Conservation (phyloP, 2,797 vertebrate species). For the Prionace glauca region DNA sequence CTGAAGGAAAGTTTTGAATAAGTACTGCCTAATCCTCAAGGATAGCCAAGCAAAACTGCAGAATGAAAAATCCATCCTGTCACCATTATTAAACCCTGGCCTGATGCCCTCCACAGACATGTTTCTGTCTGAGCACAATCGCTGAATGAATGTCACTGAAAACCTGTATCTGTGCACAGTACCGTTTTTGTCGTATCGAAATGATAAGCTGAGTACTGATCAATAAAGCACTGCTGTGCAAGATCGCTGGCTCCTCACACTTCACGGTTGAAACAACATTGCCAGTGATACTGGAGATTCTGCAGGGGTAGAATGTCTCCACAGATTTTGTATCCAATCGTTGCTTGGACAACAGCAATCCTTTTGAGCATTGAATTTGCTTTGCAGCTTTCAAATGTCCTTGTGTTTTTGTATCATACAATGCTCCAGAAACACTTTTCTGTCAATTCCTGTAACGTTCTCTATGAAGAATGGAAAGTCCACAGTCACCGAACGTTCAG, state of each 20-base stretch:
- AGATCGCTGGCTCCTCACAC: background rate
- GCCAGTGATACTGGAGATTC: background rate
- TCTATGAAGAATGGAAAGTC: background rate
- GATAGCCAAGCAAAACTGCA: background rate
- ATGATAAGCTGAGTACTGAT: background rate
- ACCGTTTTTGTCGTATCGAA: background rate
- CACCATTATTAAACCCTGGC: background rate
- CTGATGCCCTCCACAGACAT: background rate
- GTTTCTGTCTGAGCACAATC: background rate
- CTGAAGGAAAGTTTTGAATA: background rate
- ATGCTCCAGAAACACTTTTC: background rate
- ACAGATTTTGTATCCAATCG: background rate
- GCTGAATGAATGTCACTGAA: conserved; percentile 8
- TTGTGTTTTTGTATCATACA: background rate
- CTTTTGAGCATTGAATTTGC: background rate
- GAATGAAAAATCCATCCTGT: background rate
- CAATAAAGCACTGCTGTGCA: conserved; percentile 17
- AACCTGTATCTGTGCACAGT: background rate
- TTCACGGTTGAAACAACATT: conserved; percentile 9
- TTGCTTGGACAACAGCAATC: background rate
- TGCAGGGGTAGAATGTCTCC: background rate
- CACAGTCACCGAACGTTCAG: background rate
- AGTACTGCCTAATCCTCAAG: background rate
- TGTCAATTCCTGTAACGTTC: background rate
- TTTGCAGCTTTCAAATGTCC: background rate